Percentiles rank a stretch among this genome's conserved stretches.
phyloP scores from a whole-genome alignment of 2,888 invertebrate genomes.

The Trissolcus brochymenae region DNA sequence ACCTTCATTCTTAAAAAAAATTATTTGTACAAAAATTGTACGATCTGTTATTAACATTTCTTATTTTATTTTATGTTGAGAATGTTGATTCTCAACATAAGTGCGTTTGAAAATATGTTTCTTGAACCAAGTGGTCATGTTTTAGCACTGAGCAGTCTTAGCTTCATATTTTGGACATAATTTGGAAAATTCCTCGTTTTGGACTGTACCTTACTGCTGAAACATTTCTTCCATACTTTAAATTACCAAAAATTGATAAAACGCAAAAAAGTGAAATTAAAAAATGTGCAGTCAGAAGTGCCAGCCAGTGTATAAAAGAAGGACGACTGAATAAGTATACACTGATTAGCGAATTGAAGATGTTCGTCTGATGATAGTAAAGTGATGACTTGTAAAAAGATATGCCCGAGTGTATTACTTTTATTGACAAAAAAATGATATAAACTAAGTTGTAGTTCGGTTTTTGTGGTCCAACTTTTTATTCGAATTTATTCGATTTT shows the following conservation, averaged over 20 bases:
- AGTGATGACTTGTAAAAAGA: slow-evolving; percentile 14
- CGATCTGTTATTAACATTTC: too few species aligned
- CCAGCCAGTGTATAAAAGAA: slow-evolving; percentile 1
- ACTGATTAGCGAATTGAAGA: slow-evolving; percentile 32
- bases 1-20: too few species aligned
- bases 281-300: not conserved
- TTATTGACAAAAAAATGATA: too few species aligned
- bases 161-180: too few species aligned
- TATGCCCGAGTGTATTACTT: not conserved
- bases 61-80: too few species aligned
- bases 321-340: slow-evolving; percentile 48
- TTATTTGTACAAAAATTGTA: too few species aligned
- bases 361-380: slow-evolving; percentile 1
- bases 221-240: slow-evolving; percentile 2
- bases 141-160: too few species aligned
- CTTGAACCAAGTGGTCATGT: not conserved
- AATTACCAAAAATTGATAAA: not conserved
- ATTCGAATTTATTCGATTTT: too few species aligned
- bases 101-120: slow-evolving; percentile 27
- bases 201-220: slow-evolving; percentile 4
- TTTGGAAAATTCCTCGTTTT: too few species aligned
- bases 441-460: too few species aligned
- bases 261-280: not conserved
- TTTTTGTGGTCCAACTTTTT: too few species aligned
- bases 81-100: too few species aligned